Conservation (phyloP, 2,797 vertebrate species). For the Acrossocheilus fasciatus region DNA sequence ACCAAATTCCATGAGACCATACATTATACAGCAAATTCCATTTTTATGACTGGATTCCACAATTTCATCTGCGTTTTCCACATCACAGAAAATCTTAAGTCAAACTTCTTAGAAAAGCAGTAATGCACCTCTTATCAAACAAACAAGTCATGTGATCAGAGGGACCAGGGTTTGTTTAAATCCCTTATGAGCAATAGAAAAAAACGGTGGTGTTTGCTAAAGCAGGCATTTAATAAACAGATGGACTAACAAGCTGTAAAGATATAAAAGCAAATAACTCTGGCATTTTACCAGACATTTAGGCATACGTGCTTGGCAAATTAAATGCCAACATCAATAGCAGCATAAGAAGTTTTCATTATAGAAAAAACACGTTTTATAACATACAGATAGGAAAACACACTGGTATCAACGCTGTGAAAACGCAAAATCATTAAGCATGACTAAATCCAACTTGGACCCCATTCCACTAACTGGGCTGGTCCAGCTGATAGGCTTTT, state of each 20-base stretch:
- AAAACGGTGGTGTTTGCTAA: background rate
- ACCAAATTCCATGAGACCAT: background rate
- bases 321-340: background rate
- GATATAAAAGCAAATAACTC: background rate
- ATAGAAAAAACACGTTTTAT: background rate
- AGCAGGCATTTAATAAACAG: slow-evolving; percentile 3
- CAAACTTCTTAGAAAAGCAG: background rate
- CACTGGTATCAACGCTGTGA: background rate
- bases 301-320: background rate
- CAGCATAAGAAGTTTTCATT: background rate
- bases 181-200: background rate
- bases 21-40: background rate
- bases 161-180: background rate
- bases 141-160: background rate
- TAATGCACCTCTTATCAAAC: background rate
- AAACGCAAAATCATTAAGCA: background rate
- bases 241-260: background rate
- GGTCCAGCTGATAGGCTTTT: slow-evolving; percentile 24
- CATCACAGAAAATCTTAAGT: background rate
- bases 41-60: background rate
- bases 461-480: slow-evolving; percentile 5
- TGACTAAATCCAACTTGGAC: background rate
- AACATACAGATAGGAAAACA: background rate
- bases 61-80: background rate
- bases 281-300: background rate